Conservation (phyloP, 2,888 invertebrate genomes). For the Calliscelio sp. region DNA sequence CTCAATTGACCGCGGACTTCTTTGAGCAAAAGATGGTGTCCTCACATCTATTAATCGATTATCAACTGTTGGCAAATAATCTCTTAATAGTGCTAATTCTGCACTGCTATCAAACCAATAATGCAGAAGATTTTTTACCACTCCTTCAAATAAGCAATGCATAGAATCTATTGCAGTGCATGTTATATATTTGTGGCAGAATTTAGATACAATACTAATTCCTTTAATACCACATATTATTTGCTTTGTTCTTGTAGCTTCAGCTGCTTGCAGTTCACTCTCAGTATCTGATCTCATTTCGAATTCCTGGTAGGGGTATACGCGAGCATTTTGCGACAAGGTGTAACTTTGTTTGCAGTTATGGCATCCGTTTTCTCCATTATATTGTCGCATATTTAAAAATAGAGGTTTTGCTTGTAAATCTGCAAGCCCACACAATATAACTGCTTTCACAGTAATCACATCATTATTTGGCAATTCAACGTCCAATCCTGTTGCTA, state of each 20-base stretch:
- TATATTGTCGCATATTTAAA: conserved; percentile 36
- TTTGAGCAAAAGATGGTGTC: conserved; percentile 24
- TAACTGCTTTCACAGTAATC: no score
- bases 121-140: neutral
- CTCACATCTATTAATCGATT: neutral
- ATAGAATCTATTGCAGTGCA: neutral
- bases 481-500: no score
- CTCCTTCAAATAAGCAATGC: conserved; percentile 18
- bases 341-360: conserved; percentile 10
- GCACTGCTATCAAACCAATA: conserved; percentile 6
- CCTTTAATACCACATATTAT: conserved; percentile 10
- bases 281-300: conserved; percentile 4
- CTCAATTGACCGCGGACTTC: neutral
- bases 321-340: neutral
- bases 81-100: no score
- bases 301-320: conserved; percentile 17
- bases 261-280: neutral
- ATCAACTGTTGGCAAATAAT: neutral
- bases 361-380: conserved; percentile 8
- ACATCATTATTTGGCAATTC: no score
- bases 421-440: conserved; percentile 8
- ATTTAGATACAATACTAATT: neutral
- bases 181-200: neutral
- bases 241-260: neutral
- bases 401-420: conserved; percentile 4